Evolutionary conservation across 2,888 invertebrate species (phyloP).

Genomic region (Ligdia adustata): DNA sequence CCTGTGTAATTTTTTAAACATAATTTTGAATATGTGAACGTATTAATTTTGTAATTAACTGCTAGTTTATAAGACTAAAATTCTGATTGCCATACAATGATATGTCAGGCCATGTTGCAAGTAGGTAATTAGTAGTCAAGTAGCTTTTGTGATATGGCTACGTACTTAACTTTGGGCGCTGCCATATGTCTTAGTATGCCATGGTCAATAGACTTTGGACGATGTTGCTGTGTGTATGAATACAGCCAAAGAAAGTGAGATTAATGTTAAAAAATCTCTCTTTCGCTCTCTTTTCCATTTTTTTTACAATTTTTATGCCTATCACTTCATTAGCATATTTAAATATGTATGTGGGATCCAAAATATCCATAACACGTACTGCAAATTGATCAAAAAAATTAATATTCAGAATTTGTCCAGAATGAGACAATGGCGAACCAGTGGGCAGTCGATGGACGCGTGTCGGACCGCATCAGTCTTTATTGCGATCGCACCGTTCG

Average conservation of each 20-base stretch:
- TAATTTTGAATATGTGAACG: too few relatives aligned
- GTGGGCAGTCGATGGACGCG: conserved; percentile 60
- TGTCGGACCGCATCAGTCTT: conserved; percentile 60
- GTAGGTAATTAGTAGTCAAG: conserved; percentile 20
- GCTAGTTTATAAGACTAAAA: too few relatives aligned
- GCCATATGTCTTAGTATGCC: conserved; percentile 6
- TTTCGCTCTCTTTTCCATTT: conserved; percentile 24
- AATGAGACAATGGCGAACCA: conserved; percentile 63
- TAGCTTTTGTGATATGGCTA: conserved; percentile 8
- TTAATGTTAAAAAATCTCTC: neutral
- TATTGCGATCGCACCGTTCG: conserved; percentile 74
- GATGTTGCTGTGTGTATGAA: neutral
- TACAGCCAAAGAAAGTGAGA: conserved; percentile 7
- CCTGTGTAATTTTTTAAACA: too few relatives aligned
- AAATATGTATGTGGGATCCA: conserved; percentile 30
- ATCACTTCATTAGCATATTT: conserved; percentile 26
- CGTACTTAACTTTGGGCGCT: conserved; percentile 2
- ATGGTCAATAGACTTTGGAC: conserved; percentile 6
- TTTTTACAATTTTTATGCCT: conserved; percentile 24
- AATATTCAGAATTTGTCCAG: conserved; percentile 77
- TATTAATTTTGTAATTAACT: too few relatives aligned
- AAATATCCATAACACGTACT: conserved; percentile 30
- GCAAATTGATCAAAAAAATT: conserved; percentile 50
- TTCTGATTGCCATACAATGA: neutral
- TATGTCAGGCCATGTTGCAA: neutral